Conservation (phyloP, 2,797 vertebrate genomes). For the Psittacula derbiana region DNA sequence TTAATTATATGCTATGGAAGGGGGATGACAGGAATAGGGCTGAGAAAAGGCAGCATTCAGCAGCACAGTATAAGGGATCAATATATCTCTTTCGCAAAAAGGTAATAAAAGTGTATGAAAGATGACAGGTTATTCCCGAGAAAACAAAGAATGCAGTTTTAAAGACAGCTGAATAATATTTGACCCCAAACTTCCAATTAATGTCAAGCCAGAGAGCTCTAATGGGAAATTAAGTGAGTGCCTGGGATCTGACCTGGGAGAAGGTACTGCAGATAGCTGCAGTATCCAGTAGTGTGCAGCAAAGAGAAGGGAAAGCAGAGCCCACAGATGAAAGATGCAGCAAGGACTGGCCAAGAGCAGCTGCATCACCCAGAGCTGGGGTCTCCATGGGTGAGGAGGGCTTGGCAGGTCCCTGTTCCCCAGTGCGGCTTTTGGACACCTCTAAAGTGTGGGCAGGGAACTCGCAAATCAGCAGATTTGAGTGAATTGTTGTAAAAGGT, state of each 20-base stretch:
- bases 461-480: accelerated
- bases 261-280: background rate
- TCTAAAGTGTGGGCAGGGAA: background rate
- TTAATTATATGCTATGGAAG: background rate
- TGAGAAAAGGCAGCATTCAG: background rate
- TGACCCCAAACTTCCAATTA: background rate
- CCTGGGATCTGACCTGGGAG: background rate
- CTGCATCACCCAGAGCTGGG: background rate
- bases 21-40: background rate
- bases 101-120: background rate
- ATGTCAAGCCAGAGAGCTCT: background rate
- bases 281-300: accelerated
- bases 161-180: background rate
- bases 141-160: background rate
- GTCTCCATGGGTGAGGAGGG: accelerated
- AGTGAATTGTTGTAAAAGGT: background rate
- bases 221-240: background rate
- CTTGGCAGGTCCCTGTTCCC: background rate
- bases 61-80: background rate
- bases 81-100: background rate
- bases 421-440: background rate
- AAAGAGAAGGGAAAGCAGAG: background rate
- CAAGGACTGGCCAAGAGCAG: background rate
- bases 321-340: accelerated
- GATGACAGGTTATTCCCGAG: background rate